Base-by-base conservation (phyloP, 2,888 invertebrate genomes). In the Nemoura dubitans region DNA sequence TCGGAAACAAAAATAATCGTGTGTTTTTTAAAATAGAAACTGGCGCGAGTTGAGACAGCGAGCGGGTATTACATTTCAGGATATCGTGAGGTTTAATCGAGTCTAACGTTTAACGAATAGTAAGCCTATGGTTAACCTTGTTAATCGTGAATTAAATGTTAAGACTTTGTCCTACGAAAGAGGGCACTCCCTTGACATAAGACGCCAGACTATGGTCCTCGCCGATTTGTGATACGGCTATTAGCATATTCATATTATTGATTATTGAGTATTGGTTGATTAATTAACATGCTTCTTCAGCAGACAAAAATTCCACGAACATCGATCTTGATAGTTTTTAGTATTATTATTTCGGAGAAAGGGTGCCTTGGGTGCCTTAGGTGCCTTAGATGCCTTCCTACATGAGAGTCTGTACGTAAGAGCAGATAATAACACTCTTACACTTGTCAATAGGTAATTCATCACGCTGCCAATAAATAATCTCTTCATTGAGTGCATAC, bases 121-220 rank as follows among this genome's bases (percentile, higher is more conserved):
- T 36, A 6, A 36, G 10, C 29, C 81, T 3, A 29, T 81, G 81
- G 81, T 81, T 80, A 14, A 80, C 7, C 27, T 80, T 80, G 21
- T 80, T 81, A 81, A 81, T 81, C 81, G 28, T 29, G 81, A 29
- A 81, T 81, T 81, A 81, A 81, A 81, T 81, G 81, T 81, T n/a
- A 81, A 81, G 81, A 81, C 29, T 81, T 21, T 30, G 29, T 30
- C 81, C 81, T 2, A 78, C 3, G 28, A 25, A 78, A 27, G 76
- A 21, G 2, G 28, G 27, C 78, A 78, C 78, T 78, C 78, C 78
- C 27, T 16, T 27, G 5, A 5, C 78, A 10, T 1, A 14, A 78
- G 27, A 7, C 26, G 36, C 36, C 10, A 36, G 36, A 36, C 36
- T 10, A 78, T 27, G 78, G 25, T 36, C 10, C n/a, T n/a, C n/a